Conservation (phyloP, 1,140 invertebrate species). For the Euura lappo region DNA sequence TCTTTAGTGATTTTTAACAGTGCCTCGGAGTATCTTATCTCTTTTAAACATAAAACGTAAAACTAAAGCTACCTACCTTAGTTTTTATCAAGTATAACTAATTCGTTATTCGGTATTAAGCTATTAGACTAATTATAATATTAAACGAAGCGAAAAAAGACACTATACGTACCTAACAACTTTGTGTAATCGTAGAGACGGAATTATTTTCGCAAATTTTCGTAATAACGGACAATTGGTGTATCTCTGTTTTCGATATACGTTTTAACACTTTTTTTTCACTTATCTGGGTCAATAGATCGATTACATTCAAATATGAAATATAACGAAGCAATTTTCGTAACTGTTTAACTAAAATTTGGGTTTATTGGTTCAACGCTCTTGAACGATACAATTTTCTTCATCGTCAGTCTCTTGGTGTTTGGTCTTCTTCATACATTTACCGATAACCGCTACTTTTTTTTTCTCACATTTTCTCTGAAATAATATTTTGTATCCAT, state of each 20-base stretch:
- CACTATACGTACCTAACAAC: background rate
- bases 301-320: too few species aligned
- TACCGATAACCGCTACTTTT: too few species aligned
- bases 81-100: background rate
- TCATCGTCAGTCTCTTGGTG: too few species aligned
- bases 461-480: too few species aligned
- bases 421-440: too few species aligned
- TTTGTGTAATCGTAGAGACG: background rate
- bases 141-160: background rate
- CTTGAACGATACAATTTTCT: too few species aligned
- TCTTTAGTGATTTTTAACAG: background rate
- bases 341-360: too few species aligned
- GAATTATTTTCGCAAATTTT: background rate
- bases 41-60: too few species aligned
- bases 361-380: too few species aligned
- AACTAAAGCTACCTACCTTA: background rate
- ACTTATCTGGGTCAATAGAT: background rate
- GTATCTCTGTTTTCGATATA: slow-evolving; percentile 4
- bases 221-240: background rate
- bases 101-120: background rate
- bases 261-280: background rate
- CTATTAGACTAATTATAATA: background rate
- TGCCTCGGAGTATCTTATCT: too few species aligned
- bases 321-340: too few species aligned
- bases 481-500: too few species aligned